These are phyloP conservation scores for Aplysina aerophoba DNA, from an alignment of 37 sponge, comb jelly and placozoan species.

Conservation along the genomic window DNA sequence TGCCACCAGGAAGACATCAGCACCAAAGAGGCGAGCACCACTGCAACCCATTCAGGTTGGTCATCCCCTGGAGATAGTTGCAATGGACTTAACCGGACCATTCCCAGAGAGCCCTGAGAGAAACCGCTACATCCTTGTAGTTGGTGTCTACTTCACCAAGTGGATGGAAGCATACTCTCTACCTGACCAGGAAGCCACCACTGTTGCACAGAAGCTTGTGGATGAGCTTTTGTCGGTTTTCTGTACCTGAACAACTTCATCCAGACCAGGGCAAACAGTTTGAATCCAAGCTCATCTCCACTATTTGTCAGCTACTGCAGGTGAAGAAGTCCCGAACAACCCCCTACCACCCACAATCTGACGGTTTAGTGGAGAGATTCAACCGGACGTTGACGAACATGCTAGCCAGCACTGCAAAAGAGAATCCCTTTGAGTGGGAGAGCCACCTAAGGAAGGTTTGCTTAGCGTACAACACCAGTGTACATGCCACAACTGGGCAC, in stretches of 20 bases:
- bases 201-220: conserved; percentile 4
- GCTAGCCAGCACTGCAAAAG: conserved; percentile 17
- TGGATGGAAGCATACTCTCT: conserved; percentile 44
- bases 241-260: conserved; percentile 28
- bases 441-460: not conserved
- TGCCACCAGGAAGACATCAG: conserved; percentile 23
- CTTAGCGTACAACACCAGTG: conserved; percentile 44
- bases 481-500: not conserved
- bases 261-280: conserved; percentile 39
- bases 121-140: conserved; percentile 41
- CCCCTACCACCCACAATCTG: conserved; percentile 48
- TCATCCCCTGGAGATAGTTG: conserved; percentile 28
- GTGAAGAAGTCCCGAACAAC: conserved; percentile 45
- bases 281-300: conserved; percentile 26
- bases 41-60: not conserved
- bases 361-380: conserved; percentile 38
- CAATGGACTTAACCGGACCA: conserved; percentile 41
- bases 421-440: conserved; percentile 29
- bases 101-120: conserved; percentile 18
- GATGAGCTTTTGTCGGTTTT: conserved; percentile 5
- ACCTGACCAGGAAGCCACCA: conserved; percentile 20
- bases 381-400: conserved; percentile 37
- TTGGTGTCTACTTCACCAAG: conserved; percentile 49
- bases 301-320: conserved; percentile 32
- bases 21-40: not conserved